Evolutionary conservation across 1,140 invertebrate species (phyloP).

Genomic region (Drosophila yakuba): DNA sequence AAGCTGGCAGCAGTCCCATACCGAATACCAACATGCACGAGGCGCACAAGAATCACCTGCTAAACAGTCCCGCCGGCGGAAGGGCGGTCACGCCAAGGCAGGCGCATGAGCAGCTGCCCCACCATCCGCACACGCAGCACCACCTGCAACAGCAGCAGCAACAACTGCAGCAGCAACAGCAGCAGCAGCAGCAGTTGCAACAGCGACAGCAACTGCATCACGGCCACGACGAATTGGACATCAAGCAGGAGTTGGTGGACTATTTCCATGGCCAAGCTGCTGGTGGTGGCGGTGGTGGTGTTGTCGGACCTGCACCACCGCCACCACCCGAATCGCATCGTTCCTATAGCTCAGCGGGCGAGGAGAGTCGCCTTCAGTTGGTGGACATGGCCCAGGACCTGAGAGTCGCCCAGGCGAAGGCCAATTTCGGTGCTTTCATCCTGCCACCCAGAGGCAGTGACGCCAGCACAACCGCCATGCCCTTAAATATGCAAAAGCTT

Average conservation of each 20-base stretch:
- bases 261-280: conserved; percentile 65
- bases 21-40: conserved; percentile 80
- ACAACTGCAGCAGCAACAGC: conserved; percentile 17
- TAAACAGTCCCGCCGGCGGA: conserved; percentile 46
- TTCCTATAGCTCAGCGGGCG: conserved; percentile 78
- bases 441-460: conserved; percentile 62
- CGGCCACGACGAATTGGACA: conserved; percentile 69
- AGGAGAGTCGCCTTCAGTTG: conserved; percentile 68
- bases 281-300: background rate
- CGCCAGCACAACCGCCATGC: conserved; percentile 48
- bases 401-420: conserved; percentile 78
- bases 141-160: conserved; percentile 39
- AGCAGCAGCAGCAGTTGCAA: conserved; percentile 5
- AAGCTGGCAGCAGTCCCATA: conserved; percentile 80
- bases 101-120: conserved; percentile 67
- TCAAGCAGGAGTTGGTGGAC: conserved; percentile 79
- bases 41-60: conserved; percentile 76
- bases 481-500: conserved; percentile 76
- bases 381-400: conserved; percentile 82
- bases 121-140: conserved; percentile 42
- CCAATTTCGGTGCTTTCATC: conserved; percentile 66
- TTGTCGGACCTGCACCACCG: conserved; percentile 34
- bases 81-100: conserved; percentile 57
- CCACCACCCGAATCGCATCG: conserved; percentile 76
- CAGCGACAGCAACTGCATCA: conserved; percentile 25